Percentiles rank a stretch among this genome's conserved stretches.
Conservation (phyloP, 92 coral and sea anemone genomes). For the Phymanthus crucifer region DNA sequence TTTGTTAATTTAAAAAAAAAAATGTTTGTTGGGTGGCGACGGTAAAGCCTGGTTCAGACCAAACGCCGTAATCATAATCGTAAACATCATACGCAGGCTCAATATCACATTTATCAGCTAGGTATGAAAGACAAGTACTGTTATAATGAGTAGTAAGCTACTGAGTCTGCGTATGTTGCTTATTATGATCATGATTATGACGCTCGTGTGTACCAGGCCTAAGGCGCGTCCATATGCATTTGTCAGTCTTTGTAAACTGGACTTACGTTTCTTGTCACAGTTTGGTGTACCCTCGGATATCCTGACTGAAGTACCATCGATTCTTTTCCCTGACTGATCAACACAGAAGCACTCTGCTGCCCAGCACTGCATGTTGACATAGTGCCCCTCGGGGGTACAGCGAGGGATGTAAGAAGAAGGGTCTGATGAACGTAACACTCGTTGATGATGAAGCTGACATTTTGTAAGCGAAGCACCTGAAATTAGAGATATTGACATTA, state of each 20-base stretch:
- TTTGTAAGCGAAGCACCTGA: constrained; percentile 23
- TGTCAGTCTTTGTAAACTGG: background rate
- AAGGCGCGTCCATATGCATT: too few species aligned
- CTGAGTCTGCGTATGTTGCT: too few species aligned
- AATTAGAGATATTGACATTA: background rate
- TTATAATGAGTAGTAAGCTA: too few species aligned
- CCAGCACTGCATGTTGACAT: constrained; percentile 58
- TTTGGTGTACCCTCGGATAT: constrained; percentile 58
- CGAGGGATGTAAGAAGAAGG: constrained; percentile 44
- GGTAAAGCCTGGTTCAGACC: too few species aligned
- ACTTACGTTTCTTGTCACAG: constrained; percentile 28
- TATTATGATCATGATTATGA: too few species aligned
- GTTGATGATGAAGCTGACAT: constrained; percentile 40
- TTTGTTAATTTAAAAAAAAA: too few species aligned
- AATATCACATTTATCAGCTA: too few species aligned
- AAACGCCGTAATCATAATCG: too few species aligned
- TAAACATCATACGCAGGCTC: too few species aligned
- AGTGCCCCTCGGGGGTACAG: constrained; percentile 67
- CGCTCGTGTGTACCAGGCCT: too few species aligned
- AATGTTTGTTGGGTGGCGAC: too few species aligned
- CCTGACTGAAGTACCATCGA: constrained; percentile 42
- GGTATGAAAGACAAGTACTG: too few species aligned
- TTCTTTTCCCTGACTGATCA: constrained; percentile 45
- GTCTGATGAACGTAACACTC: constrained; percentile 18
- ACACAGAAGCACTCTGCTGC: constrained; percentile 65